phyloP scores from a whole-genome alignment of 2,888 invertebrate genomes.

The Hemicrepidius hirtus region DNA sequence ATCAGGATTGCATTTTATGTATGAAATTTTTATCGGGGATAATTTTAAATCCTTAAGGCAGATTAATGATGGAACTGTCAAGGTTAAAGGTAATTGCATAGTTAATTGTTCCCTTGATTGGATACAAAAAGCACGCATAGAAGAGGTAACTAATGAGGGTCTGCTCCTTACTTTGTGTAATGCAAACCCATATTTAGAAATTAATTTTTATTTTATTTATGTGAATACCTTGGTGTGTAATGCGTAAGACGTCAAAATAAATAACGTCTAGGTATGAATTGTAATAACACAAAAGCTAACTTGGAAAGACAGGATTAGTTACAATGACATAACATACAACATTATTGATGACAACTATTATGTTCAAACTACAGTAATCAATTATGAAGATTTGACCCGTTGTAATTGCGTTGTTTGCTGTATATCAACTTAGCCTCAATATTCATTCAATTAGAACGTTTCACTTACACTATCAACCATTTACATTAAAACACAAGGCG shows the following conservation, averaged over 20 bases:
- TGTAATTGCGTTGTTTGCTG: slow-evolving; percentile 28
- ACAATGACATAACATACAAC: slow-evolving; percentile 7
- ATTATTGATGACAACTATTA: slow-evolving; percentile 34
- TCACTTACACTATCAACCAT: slow-evolving; percentile 25
- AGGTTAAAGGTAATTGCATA: slow-evolving; percentile 25
- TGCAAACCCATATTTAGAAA: slow-evolving; percentile 11
- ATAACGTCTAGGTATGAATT: background rate
- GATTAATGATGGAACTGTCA: slow-evolving; percentile 37
- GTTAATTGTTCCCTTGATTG: slow-evolving; percentile 35
- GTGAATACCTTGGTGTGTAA: background rate
- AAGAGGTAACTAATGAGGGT: slow-evolving; percentile 8
- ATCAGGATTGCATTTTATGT: background rate
- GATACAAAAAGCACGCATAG: slow-evolving; percentile 24
- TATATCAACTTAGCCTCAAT: slow-evolving; percentile 29
- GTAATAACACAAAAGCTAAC: background rate
- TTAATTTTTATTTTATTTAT: slow-evolving; percentile 14
- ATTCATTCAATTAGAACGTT: slow-evolving; percentile 30
- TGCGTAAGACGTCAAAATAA: background rate
- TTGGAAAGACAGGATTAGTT: slow-evolving; percentile 9
- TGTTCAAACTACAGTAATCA: slow-evolving; percentile 24
- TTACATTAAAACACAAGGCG: slow-evolving; percentile 7
- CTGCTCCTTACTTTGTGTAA: background rate
- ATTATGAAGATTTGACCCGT: slow-evolving; percentile 33
- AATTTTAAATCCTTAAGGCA: slow-evolving; percentile 11
- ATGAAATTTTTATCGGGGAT: background rate